Conservation (phyloP, 2,113 vertebrate genomes). For the Dicerorhinus sumatrensis region DNA sequence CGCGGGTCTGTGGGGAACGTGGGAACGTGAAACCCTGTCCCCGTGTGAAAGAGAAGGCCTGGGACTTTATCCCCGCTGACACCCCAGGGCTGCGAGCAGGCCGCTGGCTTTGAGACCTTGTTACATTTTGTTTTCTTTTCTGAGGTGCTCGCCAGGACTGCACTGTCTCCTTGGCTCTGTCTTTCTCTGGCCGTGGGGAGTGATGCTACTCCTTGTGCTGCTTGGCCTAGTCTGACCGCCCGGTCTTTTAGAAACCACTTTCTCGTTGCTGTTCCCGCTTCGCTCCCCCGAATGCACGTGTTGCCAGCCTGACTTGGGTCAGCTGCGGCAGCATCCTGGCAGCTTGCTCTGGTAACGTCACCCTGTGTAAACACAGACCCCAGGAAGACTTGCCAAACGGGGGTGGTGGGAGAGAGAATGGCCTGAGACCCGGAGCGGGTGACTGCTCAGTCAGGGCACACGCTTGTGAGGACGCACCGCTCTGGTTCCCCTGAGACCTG, state of each 20-base stretch:
- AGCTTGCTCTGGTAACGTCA: neutral
- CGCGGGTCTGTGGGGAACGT: neutral
- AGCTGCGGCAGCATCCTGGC: neutral
- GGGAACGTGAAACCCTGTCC: neutral
- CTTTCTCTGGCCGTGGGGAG: neutral
- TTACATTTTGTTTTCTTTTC: conserved; percentile 62
- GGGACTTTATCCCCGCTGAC: neutral
- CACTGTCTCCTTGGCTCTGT: neutral
- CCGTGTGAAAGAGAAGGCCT: neutral
- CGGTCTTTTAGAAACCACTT: neutral
- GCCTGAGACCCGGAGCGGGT: neutral
- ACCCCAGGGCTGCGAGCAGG: conserved; percentile 33
- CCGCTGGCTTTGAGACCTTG: neutral
- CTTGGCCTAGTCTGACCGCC: neutral
- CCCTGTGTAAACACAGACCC: neutral
- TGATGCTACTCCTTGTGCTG: neutral
- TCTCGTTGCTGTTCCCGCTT: conserved; percentile 4
- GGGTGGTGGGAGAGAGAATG: neutral
- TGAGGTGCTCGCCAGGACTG: neutral
- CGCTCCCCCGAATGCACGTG: neutral
- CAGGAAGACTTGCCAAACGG: neutral
- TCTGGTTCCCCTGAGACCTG: neutral
- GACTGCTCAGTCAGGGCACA: neutral
- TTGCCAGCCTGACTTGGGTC: neutral
- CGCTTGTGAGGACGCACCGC: fast-evolving